Evolutionary conservation across 2,113 vertebrate genomes (phyloP).

Genomic region (Pyrgilauda ruficollis): DNA sequence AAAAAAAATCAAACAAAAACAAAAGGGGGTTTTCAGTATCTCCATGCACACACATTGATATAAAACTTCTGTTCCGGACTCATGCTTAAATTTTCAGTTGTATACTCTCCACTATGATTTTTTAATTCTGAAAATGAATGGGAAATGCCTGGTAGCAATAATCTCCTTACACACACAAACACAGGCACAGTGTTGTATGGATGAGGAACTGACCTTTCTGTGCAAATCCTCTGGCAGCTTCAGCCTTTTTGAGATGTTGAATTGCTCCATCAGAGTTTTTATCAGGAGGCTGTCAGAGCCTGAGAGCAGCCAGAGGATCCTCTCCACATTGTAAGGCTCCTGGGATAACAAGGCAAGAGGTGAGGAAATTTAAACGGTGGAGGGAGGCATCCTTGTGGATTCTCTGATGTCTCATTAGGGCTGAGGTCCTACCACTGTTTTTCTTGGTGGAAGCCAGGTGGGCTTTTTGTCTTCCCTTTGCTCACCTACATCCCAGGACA

Average conservation of each 20-base stretch:
- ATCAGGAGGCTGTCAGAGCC: conserved; percentile 67
- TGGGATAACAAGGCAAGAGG: conserved; percentile 18
- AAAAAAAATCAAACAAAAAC: background rate
- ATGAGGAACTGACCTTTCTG: conserved; percentile 61
- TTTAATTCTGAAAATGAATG: background rate
- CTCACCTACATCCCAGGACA: background rate
- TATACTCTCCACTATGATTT: background rate
- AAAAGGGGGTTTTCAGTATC: accelerated
- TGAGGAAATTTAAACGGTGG: background rate
- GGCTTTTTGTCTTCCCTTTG: background rate
- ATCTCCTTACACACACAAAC: background rate
- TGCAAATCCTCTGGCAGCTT: conserved; percentile 73
- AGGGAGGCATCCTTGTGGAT: background rate
- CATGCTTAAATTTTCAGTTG: background rate
- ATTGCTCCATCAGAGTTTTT: conserved; percentile 84
- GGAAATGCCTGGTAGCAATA: background rate
- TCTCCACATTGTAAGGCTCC: conserved; percentile 95
- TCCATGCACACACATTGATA: background rate
- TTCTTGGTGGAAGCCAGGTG: background rate
- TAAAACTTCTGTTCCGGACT: background rate
- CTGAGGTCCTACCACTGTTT: background rate
- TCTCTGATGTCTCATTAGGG: background rate
- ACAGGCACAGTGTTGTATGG: accelerated
- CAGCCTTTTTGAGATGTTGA: conserved; percentile 71
- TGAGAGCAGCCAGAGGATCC: conserved; percentile 88